A percentile compares a stretch with the other conserved stretches of the same genome.
These are phyloP conservation scores for Hydroisotoma schaefferi DNA, from an alignment of 2,888 invertebrate genomes.

Conservation along the genomic window DNA sequence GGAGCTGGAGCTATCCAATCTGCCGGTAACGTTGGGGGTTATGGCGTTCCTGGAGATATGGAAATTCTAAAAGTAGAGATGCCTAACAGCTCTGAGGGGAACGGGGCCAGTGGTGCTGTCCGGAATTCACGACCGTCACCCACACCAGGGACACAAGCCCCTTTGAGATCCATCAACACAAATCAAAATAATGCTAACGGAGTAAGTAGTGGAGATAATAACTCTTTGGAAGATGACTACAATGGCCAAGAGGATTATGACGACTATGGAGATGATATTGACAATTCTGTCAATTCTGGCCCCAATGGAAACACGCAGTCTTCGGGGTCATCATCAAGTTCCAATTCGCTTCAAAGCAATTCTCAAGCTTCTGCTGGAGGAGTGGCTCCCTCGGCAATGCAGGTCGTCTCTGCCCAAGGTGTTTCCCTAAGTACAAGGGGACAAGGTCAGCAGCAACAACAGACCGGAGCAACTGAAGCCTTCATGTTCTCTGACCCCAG, in stretches of 20 bases:
- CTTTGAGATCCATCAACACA: not conserved
- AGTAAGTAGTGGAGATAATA: not conserved
- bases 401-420: slow-evolving; percentile 5
- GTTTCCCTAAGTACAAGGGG: not conserved
- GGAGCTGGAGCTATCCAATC: not conserved
- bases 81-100: not conserved
- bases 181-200: not conserved
- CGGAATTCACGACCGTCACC: not conserved
- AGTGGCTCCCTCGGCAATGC: not conserved
- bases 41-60: not conserved
- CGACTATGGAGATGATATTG: not conserved
- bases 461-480: not conserved
- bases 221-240: slow-evolving; percentile 3
- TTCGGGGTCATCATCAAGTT: too few relatives aligned
- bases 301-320: too few relatives aligned
- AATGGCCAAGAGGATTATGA: not conserved
- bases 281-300: not conserved
- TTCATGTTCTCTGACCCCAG: slow-evolving; percentile 13
- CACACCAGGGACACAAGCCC: not conserved
- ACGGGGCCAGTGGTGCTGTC: not conserved
- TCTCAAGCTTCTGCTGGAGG: not conserved
- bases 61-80: slow-evolving; percentile 5
- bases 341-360: not conserved
- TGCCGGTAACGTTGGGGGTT: not conserved
- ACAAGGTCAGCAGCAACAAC: not conserved